These are phyloP conservation scores for Cebidichthys violaceus DNA, from an alignment of 2,113 vertebrate genomes.

Conservation along the genomic window DNA sequence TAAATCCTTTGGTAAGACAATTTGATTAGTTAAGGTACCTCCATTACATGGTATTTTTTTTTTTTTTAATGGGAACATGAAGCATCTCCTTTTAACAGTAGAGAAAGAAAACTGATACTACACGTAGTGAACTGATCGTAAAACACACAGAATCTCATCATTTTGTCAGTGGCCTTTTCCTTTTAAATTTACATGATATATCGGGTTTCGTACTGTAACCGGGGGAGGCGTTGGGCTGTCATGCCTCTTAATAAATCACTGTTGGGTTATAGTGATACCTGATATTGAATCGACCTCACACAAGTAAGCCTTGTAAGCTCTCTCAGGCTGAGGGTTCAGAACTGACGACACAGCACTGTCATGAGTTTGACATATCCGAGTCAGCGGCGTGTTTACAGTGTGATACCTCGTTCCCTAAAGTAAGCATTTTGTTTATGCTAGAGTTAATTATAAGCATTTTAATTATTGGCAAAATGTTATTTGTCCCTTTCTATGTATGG, in stretches of 20 bases:
- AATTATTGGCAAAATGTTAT: background rate
- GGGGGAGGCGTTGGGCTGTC: background rate
- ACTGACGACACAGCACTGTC: background rate
- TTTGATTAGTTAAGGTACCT: background rate
- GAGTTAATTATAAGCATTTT: background rate
- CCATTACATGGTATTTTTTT: background rate
- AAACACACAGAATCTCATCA: conserved; percentile 16
- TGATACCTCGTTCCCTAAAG: background rate
- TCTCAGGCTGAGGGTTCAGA: background rate
- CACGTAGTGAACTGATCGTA: background rate
- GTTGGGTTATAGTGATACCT: background rate
- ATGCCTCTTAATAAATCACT: conserved; percentile 20
- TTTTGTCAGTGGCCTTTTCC: conserved; percentile 9
- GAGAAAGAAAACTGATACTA: background rate
- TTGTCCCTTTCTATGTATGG: background rate
- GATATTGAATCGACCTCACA: conserved; percentile 29
- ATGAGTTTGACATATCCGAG: background rate
- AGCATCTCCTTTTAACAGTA: background rate
- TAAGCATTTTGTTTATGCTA: background rate
- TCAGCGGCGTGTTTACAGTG: background rate
- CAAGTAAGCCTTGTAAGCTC: conserved; percentile 25
- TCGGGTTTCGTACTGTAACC: background rate
- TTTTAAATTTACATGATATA: background rate
- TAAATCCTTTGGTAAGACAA: background rate
- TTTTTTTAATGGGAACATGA: background rate